A percentile compares a stretch with the other conserved stretches of the same genome.
Evolutionary conservation across 2,797 vertebrate species (phyloP).

Genomic region (Amphiprion clarkii): DNA sequence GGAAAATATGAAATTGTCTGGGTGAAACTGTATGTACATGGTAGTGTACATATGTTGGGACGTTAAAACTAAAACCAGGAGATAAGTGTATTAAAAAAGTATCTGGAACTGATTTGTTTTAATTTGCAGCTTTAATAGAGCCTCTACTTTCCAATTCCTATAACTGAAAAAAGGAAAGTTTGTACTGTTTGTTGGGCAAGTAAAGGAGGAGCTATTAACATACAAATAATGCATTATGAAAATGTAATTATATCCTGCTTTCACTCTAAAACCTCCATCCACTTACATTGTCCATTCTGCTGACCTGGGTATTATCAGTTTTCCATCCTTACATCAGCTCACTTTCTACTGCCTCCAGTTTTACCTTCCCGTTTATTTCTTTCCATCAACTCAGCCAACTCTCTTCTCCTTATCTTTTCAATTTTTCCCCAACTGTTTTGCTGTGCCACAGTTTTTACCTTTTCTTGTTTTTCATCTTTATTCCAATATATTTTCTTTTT

Average conservation of each 20-base stretch:
- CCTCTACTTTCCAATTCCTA: too few relatives aligned
- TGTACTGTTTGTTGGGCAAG: constrained; percentile 34
- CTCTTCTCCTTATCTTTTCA: constrained; percentile 61
- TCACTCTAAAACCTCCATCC: constrained; percentile 72
- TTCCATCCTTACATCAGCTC: constrained; percentile 38
- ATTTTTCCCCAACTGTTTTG: constrained; percentile 47
- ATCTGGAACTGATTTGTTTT: constrained; percentile 20
- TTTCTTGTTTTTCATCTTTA: constrained; percentile 48
- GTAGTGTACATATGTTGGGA: not conserved
- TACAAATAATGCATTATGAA: constrained; percentile 71
- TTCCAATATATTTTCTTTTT: constrained; percentile 39
- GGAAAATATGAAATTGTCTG: too few relatives aligned
- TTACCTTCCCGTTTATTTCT: constrained; percentile 50
- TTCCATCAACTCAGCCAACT: constrained; percentile 52
- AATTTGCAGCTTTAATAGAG: constrained; percentile 41
- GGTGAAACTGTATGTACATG: too few relatives aligned
- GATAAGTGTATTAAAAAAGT: not conserved
- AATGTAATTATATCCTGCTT: constrained; percentile 80
- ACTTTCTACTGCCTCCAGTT: constrained; percentile 66
- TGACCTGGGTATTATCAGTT: constrained; percentile 70
- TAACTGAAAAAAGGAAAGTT: not conserved
- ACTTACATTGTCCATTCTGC: constrained; percentile 72
- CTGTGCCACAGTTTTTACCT: constrained; percentile 45
- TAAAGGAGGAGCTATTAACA: constrained; percentile 69
- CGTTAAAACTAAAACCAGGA: too few relatives aligned